Conservation (phyloP, 2,797 vertebrate genomes). For the Chromobotia macracanthus region DNA sequence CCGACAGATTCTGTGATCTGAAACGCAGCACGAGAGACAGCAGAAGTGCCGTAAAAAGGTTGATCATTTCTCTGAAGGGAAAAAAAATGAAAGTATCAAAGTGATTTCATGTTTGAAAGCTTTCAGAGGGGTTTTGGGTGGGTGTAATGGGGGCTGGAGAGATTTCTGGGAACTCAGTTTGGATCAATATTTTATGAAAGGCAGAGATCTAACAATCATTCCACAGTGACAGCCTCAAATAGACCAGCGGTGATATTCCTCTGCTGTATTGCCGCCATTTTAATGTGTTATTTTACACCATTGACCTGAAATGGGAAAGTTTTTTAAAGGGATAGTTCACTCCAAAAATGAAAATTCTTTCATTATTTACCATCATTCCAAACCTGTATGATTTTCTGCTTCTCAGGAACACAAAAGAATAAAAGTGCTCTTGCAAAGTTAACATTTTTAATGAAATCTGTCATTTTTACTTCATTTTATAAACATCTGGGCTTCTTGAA, state of each 20-base stretch:
- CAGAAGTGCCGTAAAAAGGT: conserved; percentile 37
- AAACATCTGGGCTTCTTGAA: no score
- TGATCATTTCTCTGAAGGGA: background rate
- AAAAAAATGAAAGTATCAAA: conserved; percentile 7
- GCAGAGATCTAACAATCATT: conserved; percentile 45
- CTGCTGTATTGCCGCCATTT: conserved; percentile 12
- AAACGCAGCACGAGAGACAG: background rate
- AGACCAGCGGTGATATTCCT: conserved; percentile 11
- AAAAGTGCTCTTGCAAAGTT: no score
- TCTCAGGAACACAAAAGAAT: no score
- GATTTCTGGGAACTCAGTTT: conserved; percentile 24
- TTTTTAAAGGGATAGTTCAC: background rate
- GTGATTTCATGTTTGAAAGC: conserved; percentile 38
- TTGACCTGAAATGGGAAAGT: conserved; percentile 11
- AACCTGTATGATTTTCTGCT: no score
- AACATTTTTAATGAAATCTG: no score
- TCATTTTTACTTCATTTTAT: no score
- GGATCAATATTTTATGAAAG: conserved; percentile 47
- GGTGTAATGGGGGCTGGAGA: conserved; percentile 15
- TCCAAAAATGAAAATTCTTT: no score
- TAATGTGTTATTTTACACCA: conserved; percentile 24
- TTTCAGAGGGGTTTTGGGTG: conserved; percentile 33
- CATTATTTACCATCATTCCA: no score
- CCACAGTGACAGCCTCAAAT: conserved; percentile 22
- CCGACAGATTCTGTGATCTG: conserved; percentile 32